These are phyloP conservation scores for Tiliqua scincoides DNA, from an alignment of 2,113 vertebrate genomes.

Conservation along the genomic window DNA sequence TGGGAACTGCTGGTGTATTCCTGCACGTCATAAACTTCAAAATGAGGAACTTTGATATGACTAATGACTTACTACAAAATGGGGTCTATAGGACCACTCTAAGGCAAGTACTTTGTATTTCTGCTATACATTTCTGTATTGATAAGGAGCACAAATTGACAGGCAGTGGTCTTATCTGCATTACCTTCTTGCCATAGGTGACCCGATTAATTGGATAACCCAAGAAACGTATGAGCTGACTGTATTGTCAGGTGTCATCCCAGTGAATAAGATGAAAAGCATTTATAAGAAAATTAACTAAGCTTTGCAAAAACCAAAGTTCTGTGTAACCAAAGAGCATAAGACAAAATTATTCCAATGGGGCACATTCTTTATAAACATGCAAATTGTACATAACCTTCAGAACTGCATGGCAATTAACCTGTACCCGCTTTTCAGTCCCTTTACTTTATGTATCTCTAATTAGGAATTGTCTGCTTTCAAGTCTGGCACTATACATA, in stretches of 20 bases:
- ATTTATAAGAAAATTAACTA: background rate
- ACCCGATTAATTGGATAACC: background rate
- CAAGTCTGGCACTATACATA: background rate
- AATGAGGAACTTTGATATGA: background rate
- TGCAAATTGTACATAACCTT: background rate
- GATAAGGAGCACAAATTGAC: background rate
- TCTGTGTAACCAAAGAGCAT: background rate
- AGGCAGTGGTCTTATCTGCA: background rate
- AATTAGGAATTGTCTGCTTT: slow-evolving; percentile 6
- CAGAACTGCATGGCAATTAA: background rate
- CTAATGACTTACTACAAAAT: background rate
- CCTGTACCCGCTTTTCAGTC: background rate
- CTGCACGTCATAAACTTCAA: background rate
- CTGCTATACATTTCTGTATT: background rate
- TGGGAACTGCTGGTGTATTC: no score
- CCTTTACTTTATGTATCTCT: background rate
- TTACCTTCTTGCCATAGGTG: background rate
- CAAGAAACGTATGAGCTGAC: background rate
- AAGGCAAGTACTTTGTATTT: background rate
- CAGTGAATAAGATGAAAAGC: background rate
- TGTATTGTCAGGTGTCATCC: background rate
- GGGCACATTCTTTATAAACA: background rate
- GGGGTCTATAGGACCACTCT: background rate
- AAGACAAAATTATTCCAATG: background rate
- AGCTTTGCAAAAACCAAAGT: background rate